Evolutionary conservation across 2,113 vertebrate species (phyloP).

Genomic region (Recurvirostra avosetta): DNA sequence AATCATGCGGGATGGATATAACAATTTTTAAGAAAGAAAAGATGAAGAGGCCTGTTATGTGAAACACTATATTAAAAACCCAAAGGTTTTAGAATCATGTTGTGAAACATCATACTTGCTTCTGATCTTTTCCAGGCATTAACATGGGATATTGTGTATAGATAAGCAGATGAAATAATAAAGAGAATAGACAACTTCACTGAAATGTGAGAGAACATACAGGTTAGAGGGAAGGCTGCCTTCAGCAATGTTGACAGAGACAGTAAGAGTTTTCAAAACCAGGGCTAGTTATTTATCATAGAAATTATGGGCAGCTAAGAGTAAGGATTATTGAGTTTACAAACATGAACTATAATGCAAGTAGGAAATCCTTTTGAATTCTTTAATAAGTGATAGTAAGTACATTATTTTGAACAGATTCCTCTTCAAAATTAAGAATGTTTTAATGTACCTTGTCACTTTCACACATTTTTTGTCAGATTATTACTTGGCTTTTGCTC

Average conservation of each 20-base stretch:
- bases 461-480: neutral
- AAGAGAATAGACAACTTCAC: neutral
- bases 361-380: neutral
- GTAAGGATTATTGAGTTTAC: neutral
- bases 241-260: neutral
- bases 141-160: neutral
- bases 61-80: neutral
- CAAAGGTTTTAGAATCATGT: neutral
- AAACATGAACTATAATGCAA: neutral
- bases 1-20: neutral
- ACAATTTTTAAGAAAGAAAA: neutral
- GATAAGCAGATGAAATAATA: neutral
- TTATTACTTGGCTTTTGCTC: neutral
- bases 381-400: neutral
- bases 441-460: neutral
- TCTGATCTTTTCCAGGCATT: neutral
- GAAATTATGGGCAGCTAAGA: neutral
- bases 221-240: neutral
- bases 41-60: neutral
- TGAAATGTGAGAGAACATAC: neutral
- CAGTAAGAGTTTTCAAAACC: neutral
- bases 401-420: neutral
- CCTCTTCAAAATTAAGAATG: neutral
- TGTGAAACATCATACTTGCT: neutral
- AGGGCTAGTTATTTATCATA: neutral